A percentile compares a stretch with the other conserved stretches of the same genome.
phyloP scores from a whole-genome alignment of 2,113 vertebrate genomes.

The Peromyscus californicus region DNA sequence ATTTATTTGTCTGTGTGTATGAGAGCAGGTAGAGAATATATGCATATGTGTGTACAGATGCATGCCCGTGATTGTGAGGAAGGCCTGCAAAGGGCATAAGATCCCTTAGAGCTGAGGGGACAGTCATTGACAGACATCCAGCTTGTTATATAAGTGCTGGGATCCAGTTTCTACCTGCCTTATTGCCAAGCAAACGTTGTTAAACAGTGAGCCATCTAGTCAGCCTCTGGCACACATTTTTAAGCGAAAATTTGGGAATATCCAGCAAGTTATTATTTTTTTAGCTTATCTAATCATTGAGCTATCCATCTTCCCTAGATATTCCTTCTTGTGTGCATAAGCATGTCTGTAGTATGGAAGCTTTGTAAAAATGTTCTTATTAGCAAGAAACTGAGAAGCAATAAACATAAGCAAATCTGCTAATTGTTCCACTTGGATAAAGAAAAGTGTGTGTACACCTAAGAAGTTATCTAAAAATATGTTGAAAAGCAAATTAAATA shows the following conservation, averaged over 20 bases:
- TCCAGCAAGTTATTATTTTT: background rate
- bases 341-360: background rate
- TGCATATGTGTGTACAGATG: background rate
- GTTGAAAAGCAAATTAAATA: background rate
- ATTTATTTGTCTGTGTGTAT: background rate
- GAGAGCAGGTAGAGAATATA: background rate
- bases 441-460: background rate
- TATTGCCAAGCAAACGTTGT: fast-evolving
- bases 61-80: background rate
- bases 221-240: background rate
- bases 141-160: background rate
- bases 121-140: background rate
- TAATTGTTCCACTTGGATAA: background rate
- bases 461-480: background rate
- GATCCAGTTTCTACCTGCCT: background rate
- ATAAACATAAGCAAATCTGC: background rate
- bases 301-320: background rate
- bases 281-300: background rate
- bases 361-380: background rate
- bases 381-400: background rate
- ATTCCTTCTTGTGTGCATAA: background rate
- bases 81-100: background rate
- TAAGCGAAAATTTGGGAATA: background rate
- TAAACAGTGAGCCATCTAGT: background rate
- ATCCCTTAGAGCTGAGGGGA: background rate